These are phyloP conservation scores for Agriopis leucophaearia DNA, from an alignment of 2,888 invertebrate species.

Conservation along the genomic window DNA sequence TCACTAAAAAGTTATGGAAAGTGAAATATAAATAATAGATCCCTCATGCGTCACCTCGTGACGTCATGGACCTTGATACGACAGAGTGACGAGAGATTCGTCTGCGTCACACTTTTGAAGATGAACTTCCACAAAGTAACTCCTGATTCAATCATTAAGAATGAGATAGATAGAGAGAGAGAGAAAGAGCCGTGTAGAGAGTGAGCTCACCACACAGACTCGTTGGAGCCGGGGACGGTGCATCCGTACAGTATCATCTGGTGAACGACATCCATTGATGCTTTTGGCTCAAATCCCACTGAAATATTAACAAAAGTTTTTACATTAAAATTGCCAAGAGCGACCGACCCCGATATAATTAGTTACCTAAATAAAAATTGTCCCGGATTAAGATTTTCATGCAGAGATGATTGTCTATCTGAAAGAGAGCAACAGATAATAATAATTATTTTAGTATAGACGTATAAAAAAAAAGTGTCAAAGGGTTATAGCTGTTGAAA, in stretches of 20 bases:
- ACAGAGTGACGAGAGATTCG: too few relatives aligned
- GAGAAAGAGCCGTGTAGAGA: neutral
- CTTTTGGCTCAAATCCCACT: slow-evolving; percentile 20
- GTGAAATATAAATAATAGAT: too few relatives aligned
- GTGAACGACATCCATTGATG: neutral
- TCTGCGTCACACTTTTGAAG: too few relatives aligned
- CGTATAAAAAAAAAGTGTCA: neutral
- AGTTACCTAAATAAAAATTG: slow-evolving; percentile 11
- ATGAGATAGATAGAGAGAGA: too few relatives aligned
- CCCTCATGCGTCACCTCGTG: too few relatives aligned
- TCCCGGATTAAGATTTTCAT: neutral
- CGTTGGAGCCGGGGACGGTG: neutral
- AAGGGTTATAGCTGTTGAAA: too few relatives aligned
- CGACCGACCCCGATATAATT: too few relatives aligned
- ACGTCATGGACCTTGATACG: too few relatives aligned
- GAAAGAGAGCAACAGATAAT: neutral
- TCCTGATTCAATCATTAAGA: too few relatives aligned
- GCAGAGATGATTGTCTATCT: slow-evolving; percentile 10
- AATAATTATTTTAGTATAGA: neutral
- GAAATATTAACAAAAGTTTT: neutral
- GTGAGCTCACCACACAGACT: slow-evolving; percentile 6
- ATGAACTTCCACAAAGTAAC: too few relatives aligned
- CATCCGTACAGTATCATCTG: slow-evolving; percentile 17
- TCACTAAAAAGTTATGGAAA: too few relatives aligned
- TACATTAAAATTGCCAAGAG: too few relatives aligned